Evolutionary conservation across 2,888 invertebrate species (phyloP), one percentile per base, ranked within the genome.

Genomic region (Busseola fusca): DNA sequence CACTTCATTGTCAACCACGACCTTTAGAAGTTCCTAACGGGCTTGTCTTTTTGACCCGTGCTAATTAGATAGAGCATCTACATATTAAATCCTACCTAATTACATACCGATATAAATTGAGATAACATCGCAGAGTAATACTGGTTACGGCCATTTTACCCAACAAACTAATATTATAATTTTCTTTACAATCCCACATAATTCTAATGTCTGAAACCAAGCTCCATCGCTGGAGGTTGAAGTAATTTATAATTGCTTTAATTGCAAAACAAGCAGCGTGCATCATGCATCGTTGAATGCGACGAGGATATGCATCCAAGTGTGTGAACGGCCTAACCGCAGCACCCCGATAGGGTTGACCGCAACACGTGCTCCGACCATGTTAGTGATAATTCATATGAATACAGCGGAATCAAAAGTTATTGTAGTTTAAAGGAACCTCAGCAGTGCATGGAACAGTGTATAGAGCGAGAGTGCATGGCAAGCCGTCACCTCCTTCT

Each of bases 351-450:
- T 77, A 76, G 59, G 64, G 63, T 59, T 64, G 37, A 74, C 83
- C 81, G 77, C 87, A 85, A 84, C 84, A 84, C 87, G 85, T 88
- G 88, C 85, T 77, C 70, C 77, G 76, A 79, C 80, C 77, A 75
- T 80, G 82, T 84, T 84, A 86, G 85, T 86, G 78, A 84, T 81
- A 79, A 69, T 69, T 68, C 70, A 42, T 16, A 80, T 68, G 69
- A 70, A 57, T 78, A 64, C 34, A 60, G 34, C 64, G 62, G 57
- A 63, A 48, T 37, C 4, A 27, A 14, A 64, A 21, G 27, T 64
- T 64, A 63, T 50, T 69, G 37, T 7, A 59, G 27, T 21, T 48
- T 37, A 48, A 6, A 50, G 14, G 50, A 58, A 6, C 34, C 34
- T 34, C n/a, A n/a, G n/a, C n/a, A n/a, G n/a, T n/a, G n/a, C n/a